phyloP scores from a whole-genome alignment of 2,113 vertebrate species.

The Mastomys natalensis region DNA sequence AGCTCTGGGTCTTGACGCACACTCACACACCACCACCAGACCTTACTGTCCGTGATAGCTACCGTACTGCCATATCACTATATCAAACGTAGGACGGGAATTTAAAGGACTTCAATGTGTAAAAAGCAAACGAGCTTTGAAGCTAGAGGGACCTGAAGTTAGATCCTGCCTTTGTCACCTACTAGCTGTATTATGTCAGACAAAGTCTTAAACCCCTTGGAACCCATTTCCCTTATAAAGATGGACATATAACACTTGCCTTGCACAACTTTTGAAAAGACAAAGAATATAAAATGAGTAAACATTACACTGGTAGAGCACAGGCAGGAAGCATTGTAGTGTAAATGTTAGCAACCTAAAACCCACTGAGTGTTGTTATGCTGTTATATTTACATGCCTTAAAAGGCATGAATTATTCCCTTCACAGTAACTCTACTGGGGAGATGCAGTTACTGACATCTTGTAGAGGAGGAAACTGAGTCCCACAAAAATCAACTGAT shows the following conservation, averaged over 20 bases:
- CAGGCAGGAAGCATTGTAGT: not conserved
- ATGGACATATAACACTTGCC: not conserved
- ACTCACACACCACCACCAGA: not conserved
- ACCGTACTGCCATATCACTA: not conserved
- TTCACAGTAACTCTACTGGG: not conserved
- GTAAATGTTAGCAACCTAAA: constrained; percentile 20
- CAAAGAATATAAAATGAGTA: not conserved
- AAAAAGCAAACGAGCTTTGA: not conserved
- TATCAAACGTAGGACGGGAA: not conserved
- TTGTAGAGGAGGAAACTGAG: constrained; percentile 19
- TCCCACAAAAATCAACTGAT: not conserved
- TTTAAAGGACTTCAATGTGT: not conserved
- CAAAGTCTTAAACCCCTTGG: not conserved
- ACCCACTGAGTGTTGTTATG: not conserved
- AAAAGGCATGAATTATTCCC: not conserved
- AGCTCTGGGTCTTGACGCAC: not conserved
- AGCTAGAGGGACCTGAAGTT: not conserved
- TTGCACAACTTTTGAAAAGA: not conserved
- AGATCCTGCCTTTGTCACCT: not conserved
- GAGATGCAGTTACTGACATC: not conserved
- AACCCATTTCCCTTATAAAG: not conserved
- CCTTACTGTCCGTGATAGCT: not conserved
- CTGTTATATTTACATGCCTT: not conserved
- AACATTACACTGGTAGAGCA: not conserved
- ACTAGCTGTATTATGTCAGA: not conserved